Conservation (phyloP, 2,113 vertebrate genomes). For the Melospiza melodia region DNA sequence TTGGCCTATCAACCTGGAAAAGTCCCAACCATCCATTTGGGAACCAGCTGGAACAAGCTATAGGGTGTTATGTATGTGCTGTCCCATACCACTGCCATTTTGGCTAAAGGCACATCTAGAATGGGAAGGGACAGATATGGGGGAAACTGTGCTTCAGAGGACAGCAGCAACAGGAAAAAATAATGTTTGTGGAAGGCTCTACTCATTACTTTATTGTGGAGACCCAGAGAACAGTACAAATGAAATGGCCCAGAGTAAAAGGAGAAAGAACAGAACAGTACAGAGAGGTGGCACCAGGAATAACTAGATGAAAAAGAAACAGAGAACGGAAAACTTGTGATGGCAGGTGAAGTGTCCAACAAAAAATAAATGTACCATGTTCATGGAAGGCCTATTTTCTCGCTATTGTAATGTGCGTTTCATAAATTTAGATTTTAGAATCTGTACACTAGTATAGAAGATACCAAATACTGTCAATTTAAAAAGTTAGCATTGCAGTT, state of each 20-base stretch:
- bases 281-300: neutral
- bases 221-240: neutral
- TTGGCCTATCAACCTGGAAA: neutral
- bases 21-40: neutral
- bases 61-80: accelerated
- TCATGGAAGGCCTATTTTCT: neutral
- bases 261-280: neutral
- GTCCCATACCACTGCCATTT: neutral
- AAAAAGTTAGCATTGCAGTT: neutral
- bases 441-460: neutral
- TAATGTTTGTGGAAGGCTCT: neutral
- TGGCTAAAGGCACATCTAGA: neutral
- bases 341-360: neutral
- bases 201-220: neutral
- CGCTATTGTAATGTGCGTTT: neutral
- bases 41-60: neutral
- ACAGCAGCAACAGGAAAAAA: neutral
- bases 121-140: neutral
- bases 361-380: neutral
- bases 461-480: neutral
- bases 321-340: neutral
- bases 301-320: neutral
- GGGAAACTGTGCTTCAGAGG: neutral
- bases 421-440: neutral
- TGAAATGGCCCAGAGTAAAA: neutral